These are phyloP conservation scores for Abramis brama DNA, from an alignment of 2,113 vertebrate genomes.

Conservation along the genomic window DNA sequence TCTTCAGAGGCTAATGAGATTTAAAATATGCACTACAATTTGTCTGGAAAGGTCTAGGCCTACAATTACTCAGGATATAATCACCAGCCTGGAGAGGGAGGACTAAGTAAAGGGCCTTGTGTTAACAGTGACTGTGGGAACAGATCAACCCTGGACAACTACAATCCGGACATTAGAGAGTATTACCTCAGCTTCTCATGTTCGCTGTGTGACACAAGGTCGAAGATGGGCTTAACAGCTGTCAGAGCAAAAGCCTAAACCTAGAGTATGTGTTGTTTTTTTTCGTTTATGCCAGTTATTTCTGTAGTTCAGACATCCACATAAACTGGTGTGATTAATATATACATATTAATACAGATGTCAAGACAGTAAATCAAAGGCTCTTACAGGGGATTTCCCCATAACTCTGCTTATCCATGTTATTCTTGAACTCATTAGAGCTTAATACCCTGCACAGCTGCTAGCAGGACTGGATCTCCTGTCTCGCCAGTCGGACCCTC, in stretches of 20 bases:
- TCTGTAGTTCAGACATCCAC: background rate
- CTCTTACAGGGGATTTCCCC: conserved; percentile 23
- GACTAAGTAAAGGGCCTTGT: conserved; percentile 51
- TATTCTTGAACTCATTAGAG: conserved; percentile 30
- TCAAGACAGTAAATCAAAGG: background rate
- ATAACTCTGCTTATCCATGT: conserved; percentile 38
- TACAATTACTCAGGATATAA: conserved; percentile 77
- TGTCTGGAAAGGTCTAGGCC: conserved; percentile 63
- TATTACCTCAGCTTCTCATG: conserved; percentile 42
- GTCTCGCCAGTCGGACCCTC: conserved; percentile 22
- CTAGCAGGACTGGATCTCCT: conserved; percentile 24
- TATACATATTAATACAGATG: conserved; percentile 3
- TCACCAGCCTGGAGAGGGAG: conserved; percentile 58
- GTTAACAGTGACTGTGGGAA: conserved; percentile 63
- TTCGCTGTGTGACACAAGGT: conserved; percentile 23
- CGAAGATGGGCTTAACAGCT: conserved; percentile 34
- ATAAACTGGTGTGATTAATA: conserved; percentile 19
- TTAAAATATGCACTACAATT: conserved; percentile 72
- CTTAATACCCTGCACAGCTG: conserved; percentile 34
- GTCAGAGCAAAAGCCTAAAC: background rate
- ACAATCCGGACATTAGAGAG: conserved; percentile 27
- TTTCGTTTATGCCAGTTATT: conserved; percentile 1
- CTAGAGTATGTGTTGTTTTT: background rate
- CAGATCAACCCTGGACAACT: conserved; percentile 54
- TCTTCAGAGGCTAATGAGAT: conserved; percentile 68